Percentiles rank a stretch among this genome's conserved stretches.
phyloP scores from a whole-genome alignment of 2,113 vertebrate species.

The Periophthalmus modestus region DNA sequence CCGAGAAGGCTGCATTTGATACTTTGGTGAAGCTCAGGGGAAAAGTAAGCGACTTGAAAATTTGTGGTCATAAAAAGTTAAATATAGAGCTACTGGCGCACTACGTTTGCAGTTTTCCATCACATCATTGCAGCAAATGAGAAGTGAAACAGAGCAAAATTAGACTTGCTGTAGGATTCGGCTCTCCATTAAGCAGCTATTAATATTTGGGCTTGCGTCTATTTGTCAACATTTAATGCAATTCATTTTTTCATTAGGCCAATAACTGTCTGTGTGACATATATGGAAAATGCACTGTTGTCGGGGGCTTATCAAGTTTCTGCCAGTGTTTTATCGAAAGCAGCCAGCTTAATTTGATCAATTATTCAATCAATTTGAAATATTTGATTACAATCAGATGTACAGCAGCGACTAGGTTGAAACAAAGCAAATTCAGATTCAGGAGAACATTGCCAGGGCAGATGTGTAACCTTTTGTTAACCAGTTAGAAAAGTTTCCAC shows the following conservation, averaged over 20 bases:
- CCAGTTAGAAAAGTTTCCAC: background rate
- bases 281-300: constrained; percentile 1
- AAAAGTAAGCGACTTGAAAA: constrained; percentile 1
- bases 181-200: constrained; percentile 4
- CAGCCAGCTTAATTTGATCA: background rate
- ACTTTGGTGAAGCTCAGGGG: constrained; percentile 8
- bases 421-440: background rate
- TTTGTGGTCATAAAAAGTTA: background rate
- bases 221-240: constrained; percentile 13
- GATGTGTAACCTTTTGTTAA: background rate
- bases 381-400: constrained; percentile 7
- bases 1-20: constrained; percentile 24
- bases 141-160: background rate
- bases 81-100: background rate
- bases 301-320: constrained; percentile 12
- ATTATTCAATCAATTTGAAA: constrained; percentile 6
- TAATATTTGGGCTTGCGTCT: background rate
- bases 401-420: background rate
- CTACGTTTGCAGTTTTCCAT: background rate
- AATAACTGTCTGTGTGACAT: constrained; percentile 8
- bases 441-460: background rate
- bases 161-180: constrained; percentile 1
- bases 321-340: constrained; percentile 35
- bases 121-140: constrained; percentile 5
- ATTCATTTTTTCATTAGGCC: constrained; percentile 12